Base-by-base conservation (phyloP, 2,113 vertebrate species). In the Hemichromis elongatus region DNA sequence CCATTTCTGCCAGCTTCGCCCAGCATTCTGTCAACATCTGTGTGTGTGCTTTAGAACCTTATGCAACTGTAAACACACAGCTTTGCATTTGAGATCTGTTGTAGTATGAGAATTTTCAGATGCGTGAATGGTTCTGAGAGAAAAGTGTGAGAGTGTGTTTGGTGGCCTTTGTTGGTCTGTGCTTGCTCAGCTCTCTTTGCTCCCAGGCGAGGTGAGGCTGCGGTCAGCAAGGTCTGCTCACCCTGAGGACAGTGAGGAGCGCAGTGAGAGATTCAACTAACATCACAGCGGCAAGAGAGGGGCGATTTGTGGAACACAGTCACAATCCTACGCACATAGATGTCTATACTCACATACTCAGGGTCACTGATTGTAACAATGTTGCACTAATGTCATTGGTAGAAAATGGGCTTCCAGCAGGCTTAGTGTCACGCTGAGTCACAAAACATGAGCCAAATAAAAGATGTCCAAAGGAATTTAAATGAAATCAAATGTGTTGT, bases 101-200 rank as follows among this genome's bases (percentile, higher is more conserved):
- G 9, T 26, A 28, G 40, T 73, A 28, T 19, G 24, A 47, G n/a
- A 28, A 47, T 40, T 63, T 55, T 87, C 61, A 19, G 10, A 56
- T n/a, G 42, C 24, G 18, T 81, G 40, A 78, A 16, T 45, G 33
- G n/a, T 54, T 37, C 35, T 81, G 42, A 28, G 42, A 40, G 55
- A 47, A 47, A 42, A 11, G 24, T 35, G 40, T 19, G 28, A 37
- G 26, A 10, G 35, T 35, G 54, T 47, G 52, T 77, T 52, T 37
- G 80, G 50, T 54, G 56, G 24, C 57, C 40, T 70, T 70, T 45
- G 66, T 40, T 70, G 40, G 52, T 66, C 33, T 37, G 37, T 83
- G 82, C 79, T 68, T 55, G 52, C 78, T 89, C 82, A 81, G 77
- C 81, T 77, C 55, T 82, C 75, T 81, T 13, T 77, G 37, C 83